Evolutionary conservation across 2,888 invertebrate genomes (phyloP), one percentile per base, ranked within the genome.

Genomic region (Cyrtodaria siliqua): DNA sequence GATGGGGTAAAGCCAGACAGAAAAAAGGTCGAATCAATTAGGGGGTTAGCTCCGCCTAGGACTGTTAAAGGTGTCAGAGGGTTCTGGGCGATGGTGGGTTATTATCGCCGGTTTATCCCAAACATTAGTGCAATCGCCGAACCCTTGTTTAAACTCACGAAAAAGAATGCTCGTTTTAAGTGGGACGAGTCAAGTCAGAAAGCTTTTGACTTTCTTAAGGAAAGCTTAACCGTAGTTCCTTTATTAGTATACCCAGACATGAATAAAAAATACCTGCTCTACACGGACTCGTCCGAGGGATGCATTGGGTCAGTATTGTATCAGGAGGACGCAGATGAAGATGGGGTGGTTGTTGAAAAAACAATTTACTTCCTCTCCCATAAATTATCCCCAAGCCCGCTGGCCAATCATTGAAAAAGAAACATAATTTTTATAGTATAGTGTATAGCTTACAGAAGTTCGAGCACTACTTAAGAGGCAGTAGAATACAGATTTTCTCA

Each of bases 81-180:
- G 0, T 80, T 76, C 38, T 53, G 69, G 1, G 80, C 76, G 2
- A 67, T 72, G 69, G 60, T 40, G n/a, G 55, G 55, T n/a, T 77
- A 66, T 18, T 76, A 72, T 44, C 27, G 71, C 20, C 40, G 73
- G 2, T 76, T 72, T 24, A 44, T 76, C 1, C n/a, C n/a, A 26
- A 60, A 24, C 20, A 44, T 47, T 60, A 12, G 27, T 47, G n/a
- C 42, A 27, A 60, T 47, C 18, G 26, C 18, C 9, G n/a, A n/a
- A 44, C 27, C 42, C 60, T 44, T 16, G n/a, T 18, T 60, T 18
- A 27, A 42, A 2, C 29, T 60, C 14, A 60, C 60, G 44, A 44
- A 44, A n/a, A n/a, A n/a, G n/a, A n/a, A n/a, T n/a, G n/a, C n/a
- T n/a, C n/a, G n/a, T n/a, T n/a, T n/a, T n/a, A n/a, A n/a, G n/a